phyloP scores from a whole-genome alignment of 2,797 vertebrate genomes.

The Tympanoctomys barrerae region DNA sequence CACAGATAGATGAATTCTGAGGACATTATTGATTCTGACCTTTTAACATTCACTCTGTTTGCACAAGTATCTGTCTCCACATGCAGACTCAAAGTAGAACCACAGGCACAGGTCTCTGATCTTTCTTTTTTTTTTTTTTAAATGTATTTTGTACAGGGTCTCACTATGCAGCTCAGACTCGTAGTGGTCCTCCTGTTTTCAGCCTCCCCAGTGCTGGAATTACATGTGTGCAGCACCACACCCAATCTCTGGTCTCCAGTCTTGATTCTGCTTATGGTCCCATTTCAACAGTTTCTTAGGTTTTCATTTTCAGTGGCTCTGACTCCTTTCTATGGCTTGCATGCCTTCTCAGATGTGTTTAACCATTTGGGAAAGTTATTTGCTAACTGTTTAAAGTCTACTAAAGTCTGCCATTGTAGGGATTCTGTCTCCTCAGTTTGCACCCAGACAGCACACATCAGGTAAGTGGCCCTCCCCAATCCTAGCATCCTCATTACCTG shows the following conservation, averaged over 20 bases:
- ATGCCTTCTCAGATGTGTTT: background rate
- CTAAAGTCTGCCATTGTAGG: background rate
- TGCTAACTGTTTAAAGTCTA: background rate
- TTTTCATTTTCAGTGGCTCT: background rate
- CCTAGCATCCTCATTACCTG: background rate
- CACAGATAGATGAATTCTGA: background rate
- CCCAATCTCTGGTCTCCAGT: no score
- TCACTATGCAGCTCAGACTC: no score
- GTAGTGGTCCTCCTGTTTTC: no score
- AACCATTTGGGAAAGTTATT: background rate
- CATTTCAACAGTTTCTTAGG: background rate
- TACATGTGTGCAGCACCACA: no score
- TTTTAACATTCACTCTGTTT: background rate
- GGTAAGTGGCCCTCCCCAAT: rapidly evolving
- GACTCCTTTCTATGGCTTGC: background rate
- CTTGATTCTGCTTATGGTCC: rapidly evolving
- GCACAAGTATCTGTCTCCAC: rapidly evolving
- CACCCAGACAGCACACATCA: background rate
- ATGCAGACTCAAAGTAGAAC: background rate
- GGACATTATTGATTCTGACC: background rate
- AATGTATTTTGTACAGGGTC: no score
- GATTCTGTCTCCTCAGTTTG: background rate
- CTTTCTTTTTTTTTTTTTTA: no score
- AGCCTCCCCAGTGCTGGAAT: no score
- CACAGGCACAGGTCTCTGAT: background rate